Evolutionary conservation across 1,140 invertebrate species (phyloP), one percentile per base, ranked within the genome.

Genomic region (Fopius arisanus): DNA sequence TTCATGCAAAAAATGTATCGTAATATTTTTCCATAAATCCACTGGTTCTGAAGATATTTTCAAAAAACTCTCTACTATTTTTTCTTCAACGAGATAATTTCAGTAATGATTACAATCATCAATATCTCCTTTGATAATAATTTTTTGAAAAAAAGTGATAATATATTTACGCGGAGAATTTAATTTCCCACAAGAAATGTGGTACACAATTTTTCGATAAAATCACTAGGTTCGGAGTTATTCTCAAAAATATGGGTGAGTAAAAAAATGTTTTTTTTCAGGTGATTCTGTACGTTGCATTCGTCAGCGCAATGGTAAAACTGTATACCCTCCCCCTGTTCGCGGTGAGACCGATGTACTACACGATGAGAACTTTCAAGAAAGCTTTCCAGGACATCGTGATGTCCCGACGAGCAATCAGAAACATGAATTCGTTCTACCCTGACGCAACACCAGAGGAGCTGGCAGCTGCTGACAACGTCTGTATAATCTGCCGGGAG

Each of bases 371-470:
- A 85, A 94, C 97, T 79, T 99, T 99, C 88, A 98, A 98, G 84
- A 99, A 99, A 88, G 97, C 98, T 6, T 92, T 99, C 67, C 98
- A 97, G 81, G 98, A 99, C 89, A 97, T 99, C 7, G 95, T 99
- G 0, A 92, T 98, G 88, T 99, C 98, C 0, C 91, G 98, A 71
- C 90, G 97, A 82, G 97, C 98, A 1, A 99, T 99, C 73, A 93
- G 95, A 80, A 98, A 98, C 82, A 98, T 99, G 97, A 99, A 99
- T 84, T 98, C 97, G 4, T 88, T 98, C 77, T 98, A 99, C 89
- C 97, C 98, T 2, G 95, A 99, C 89, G 98, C 97, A 4, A 98
- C 97, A 1, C 88, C 92, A 3, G 97, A 98, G 84, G 98, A 99
- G 86, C 88, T 99, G 21, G 92, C 93, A n/a, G 92, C 94, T 37